phyloP scores from a whole-genome alignment of 2,797 vertebrate species.

The Antennarius maculatus region DNA sequence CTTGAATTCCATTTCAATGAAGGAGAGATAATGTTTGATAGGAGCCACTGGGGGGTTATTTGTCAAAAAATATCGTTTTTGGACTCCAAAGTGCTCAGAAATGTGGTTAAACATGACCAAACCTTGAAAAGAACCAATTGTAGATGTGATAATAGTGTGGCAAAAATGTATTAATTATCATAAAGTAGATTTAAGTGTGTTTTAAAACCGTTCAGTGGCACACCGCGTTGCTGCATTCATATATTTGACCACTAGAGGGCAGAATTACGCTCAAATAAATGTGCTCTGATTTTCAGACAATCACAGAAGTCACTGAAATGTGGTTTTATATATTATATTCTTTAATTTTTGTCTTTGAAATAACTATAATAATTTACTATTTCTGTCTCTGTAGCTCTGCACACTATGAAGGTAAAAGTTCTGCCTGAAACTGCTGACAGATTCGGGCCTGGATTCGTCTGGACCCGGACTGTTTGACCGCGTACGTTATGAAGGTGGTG shows the following conservation, averaged over 20 bases:
- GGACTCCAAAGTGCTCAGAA: too few species aligned
- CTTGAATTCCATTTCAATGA: too few species aligned
- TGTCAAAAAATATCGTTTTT: too few species aligned
- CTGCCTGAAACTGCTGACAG: not conserved
- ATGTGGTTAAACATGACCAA: too few species aligned
- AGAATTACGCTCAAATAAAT: not conserved
- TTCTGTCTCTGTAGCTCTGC: not conserved
- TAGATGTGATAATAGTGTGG: too few species aligned
- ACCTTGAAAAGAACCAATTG: too few species aligned
- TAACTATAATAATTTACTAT: not conserved
- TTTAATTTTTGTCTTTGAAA: not conserved
- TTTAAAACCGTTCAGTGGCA: too few species aligned
- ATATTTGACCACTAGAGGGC: slow-evolving; percentile 27
- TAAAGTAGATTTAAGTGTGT: too few species aligned
- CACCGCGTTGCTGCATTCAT: too few species aligned
- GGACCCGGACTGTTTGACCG: not conserved
- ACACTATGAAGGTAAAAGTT: not conserved
- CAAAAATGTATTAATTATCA: too few species aligned
- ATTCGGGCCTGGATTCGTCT: not conserved
- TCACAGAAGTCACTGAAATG: not conserved
- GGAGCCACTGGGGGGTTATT: too few species aligned
- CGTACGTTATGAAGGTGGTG: not conserved
- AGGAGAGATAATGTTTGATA: too few species aligned
- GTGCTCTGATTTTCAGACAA: not conserved
- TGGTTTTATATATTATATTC: not conserved